phyloP scores from a whole-genome alignment of 2,888 invertebrate genomes.

The Carterocephalus palaemon region DNA sequence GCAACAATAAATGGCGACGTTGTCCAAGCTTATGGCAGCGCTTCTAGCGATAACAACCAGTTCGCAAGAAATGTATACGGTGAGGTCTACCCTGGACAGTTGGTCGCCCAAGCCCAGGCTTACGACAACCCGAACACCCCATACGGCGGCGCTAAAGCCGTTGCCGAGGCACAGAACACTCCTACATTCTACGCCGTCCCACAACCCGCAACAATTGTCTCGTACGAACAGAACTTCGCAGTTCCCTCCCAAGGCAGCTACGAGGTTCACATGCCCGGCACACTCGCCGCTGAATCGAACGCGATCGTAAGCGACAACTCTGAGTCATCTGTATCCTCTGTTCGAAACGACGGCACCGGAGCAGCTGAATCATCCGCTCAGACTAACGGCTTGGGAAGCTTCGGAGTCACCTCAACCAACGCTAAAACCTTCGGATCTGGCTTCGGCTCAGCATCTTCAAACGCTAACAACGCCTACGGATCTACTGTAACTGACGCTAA shows the following conservation, averaged over 20 bases:
- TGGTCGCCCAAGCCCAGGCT: conserved; percentile 45
- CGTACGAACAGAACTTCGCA: conserved; percentile 61
- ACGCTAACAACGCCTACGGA: conserved; percentile 48
- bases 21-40: conserved; percentile 48
- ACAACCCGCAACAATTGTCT: conserved; percentile 53
- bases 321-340: conserved; percentile 50
- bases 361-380: conserved; percentile 53
- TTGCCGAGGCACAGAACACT: conserved; percentile 38
- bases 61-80: conserved; percentile 42
- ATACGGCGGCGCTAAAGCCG: conserved; percentile 39
- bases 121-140: conserved; percentile 39
- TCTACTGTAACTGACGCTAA: conserved; percentile 48
- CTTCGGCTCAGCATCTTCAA: conserved; percentile 51
- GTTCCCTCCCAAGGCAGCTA: conserved; percentile 42
- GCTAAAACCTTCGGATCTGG: conserved; percentile 48
- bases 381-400: conserved; percentile 45
- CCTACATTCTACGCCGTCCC: conserved; percentile 53
- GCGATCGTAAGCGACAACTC: conserved; percentile 46
- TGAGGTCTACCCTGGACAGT: conserved; percentile 46
- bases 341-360: conserved; percentile 47
- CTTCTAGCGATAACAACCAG: conserved; percentile 31
- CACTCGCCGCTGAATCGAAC: conserved; percentile 48
- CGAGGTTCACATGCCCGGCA: conserved; percentile 33
- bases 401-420: conserved; percentile 51
- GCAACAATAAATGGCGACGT: conserved; percentile 45